Evolutionary conservation across 2,113 vertebrate species (phyloP).

Genomic region (Phycodurus eques): DNA sequence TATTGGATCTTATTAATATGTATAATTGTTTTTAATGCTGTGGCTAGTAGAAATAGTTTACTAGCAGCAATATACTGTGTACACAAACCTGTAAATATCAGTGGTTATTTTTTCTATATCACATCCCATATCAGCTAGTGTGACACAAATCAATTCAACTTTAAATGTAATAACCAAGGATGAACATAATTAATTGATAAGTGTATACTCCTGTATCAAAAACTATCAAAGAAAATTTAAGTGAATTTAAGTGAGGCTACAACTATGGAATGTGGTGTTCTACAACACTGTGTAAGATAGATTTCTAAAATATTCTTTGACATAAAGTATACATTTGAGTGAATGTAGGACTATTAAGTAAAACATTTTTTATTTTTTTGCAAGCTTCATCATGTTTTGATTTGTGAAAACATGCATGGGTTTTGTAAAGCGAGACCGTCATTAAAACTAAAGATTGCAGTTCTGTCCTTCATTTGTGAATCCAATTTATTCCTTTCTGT

Average conservation of each 20-base stretch:
- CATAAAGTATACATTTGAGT: not conserved
- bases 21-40: not conserved
- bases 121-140: too few relatives aligned
- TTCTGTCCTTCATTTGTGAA: not conserved
- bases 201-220: too few relatives aligned
- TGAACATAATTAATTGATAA: too few relatives aligned
- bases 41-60: not conserved
- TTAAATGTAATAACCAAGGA: too few relatives aligned
- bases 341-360: not conserved
- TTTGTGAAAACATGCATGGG: not conserved
- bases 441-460: not conserved
- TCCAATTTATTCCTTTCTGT: not conserved
- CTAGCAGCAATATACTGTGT: too few relatives aligned
- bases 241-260: too few relatives aligned
- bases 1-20: too few relatives aligned
- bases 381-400: not conserved
- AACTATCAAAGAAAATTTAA: too few relatives aligned
- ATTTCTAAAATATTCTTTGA: not conserved
- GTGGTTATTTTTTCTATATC: too few relatives aligned
- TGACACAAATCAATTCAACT: too few relatives aligned
- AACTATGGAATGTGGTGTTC: not conserved
- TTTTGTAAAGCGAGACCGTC: not conserved
- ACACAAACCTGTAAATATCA: too few relatives aligned
- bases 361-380: not conserved
- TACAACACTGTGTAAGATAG: not conserved